Evolutionary conservation across 1,140 invertebrate genomes (phyloP).

Genomic region (Lepidurus apus): DNA sequence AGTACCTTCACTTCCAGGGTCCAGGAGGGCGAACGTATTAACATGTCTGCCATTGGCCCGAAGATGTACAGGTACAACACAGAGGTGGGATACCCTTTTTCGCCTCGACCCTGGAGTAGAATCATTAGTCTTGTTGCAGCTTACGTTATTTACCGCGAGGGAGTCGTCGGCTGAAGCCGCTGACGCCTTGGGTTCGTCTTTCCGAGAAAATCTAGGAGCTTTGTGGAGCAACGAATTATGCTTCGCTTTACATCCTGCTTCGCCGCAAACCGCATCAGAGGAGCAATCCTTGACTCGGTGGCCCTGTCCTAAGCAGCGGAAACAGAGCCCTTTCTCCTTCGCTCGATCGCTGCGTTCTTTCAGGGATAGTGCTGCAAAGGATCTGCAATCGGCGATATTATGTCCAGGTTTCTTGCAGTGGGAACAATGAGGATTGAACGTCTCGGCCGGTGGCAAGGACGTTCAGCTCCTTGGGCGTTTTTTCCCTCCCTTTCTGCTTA

Average conservation of each 20-base stretch:
- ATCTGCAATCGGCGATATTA: not conserved
- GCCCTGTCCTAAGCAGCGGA: not conserved
- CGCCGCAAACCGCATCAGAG: not conserved
- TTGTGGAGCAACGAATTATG: not conserved
- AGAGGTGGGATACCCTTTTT: not conserved
- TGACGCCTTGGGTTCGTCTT: not conserved
- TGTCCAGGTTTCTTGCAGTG: not conserved
- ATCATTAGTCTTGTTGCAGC: too few species aligned
- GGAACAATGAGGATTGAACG: too few species aligned
- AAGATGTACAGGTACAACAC: not conserved
- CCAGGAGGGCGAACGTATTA: constrained; percentile 22
- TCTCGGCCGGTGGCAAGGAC: too few species aligned
- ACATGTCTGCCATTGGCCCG: not conserved
- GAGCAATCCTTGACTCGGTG: not conserved
- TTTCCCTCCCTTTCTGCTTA: not conserved
- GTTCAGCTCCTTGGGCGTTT: too few species aligned
- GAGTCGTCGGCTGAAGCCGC: not conserved
- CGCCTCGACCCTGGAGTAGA: not conserved
- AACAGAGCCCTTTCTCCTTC: not conserved
- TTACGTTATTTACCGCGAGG: not conserved
- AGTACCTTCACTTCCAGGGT: constrained; percentile 19
- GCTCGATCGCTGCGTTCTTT: not conserved
- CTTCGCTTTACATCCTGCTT: not conserved
- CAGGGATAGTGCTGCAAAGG: not conserved
- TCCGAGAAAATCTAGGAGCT: not conserved